Conservation (phyloP, 2,888 invertebrate genomes). For the Conistra vaccinii region DNA sequence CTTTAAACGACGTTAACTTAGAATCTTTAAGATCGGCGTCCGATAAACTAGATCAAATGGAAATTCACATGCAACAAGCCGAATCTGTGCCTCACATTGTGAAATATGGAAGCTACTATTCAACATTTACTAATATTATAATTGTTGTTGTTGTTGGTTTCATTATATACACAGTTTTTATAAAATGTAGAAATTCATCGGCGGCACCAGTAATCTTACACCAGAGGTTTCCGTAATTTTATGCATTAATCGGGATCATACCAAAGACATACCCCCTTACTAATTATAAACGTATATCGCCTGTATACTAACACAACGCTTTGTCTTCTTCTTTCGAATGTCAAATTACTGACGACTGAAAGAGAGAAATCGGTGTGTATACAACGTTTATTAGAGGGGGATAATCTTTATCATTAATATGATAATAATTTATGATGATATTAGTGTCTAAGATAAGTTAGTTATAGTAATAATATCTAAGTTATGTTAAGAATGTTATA, state of each 20-base stretch:
- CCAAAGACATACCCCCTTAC: no score
- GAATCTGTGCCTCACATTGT: slow-evolving; percentile 23
- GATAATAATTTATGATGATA: not conserved
- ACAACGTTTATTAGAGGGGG: no score
- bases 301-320: no score
- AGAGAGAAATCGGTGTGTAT: no score
- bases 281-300: no score
- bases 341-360: no score
- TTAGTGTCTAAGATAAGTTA: not conserved
- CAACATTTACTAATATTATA: slow-evolving; percentile 10
- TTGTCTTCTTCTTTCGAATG: no score
- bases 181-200: slow-evolving; percentile 17
- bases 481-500: not conserved
- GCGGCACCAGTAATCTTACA: slow-evolving; percentile 34
- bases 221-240: slow-evolving; percentile 36
- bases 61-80: slow-evolving; percentile 5
- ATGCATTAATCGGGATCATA: no score
- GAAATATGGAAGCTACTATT: slow-evolving; percentile 40
- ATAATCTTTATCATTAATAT: not conserved
- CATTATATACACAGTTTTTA: slow-evolving; percentile 17
- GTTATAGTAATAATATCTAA: not conserved
- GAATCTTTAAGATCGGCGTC: slow-evolving; percentile 31
- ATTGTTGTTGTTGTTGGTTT: slow-evolving; percentile 23
- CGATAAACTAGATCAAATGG: slow-evolving; percentile 36
- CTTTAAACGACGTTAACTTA: slow-evolving; percentile 30